Evolutionary conservation across 2,888 invertebrate species (phyloP).

Genomic region (Caenorhabditis uteleia): DNA sequence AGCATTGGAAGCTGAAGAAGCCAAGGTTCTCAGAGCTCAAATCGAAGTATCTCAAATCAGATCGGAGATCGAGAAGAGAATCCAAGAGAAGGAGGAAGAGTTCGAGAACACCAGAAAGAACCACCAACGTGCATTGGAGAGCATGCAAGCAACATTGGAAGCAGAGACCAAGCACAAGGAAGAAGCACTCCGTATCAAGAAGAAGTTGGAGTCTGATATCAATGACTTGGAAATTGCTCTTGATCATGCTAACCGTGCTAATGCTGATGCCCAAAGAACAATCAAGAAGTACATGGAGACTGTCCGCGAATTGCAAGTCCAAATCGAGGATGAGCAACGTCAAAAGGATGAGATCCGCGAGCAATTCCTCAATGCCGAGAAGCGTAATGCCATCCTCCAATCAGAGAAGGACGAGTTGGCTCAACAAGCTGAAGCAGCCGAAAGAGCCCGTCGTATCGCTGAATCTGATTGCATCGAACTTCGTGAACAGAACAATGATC

Average conservation of each 20-base stretch:
- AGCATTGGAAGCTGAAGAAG: slow-evolving; percentile 97
- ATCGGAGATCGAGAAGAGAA: slow-evolving; percentile 95
- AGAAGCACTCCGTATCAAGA: slow-evolving; percentile 99
- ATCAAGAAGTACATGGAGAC: slow-evolving; percentile 91
- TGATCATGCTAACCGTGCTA: slow-evolving; percentile 92
- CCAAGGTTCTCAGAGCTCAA: slow-evolving; percentile 66
- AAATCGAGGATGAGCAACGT: slow-evolving; percentile 93
- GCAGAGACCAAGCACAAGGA: slow-evolving; percentile 65
- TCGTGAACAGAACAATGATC: slow-evolving; percentile 96
- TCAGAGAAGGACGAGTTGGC: slow-evolving; percentile 95
- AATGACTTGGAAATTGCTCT: slow-evolving; percentile 88
- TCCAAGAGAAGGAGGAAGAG: slow-evolving; percentile 98
- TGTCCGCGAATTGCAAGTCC: slow-evolving; percentile 76
- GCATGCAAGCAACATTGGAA: slow-evolving; percentile 80
- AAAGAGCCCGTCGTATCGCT: slow-evolving; percentile 96
- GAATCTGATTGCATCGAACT: slow-evolving; percentile 97
- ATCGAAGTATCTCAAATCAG: slow-evolving; percentile 84
- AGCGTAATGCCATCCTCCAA: slow-evolving; percentile 93
- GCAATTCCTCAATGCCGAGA: slow-evolving; percentile 94
- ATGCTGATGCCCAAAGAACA: slow-evolving; percentile 82
- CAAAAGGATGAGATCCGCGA: slow-evolving; percentile 91
- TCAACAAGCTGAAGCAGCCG: slow-evolving; percentile 77
- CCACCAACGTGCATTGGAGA: slow-evolving; percentile 98
- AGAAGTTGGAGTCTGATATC: slow-evolving; percentile 99
- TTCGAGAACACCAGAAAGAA: slow-evolving; percentile 98